Conservation (phyloP, 2,888 invertebrate species). For the Heteromyza rotundicornis region DNA sequence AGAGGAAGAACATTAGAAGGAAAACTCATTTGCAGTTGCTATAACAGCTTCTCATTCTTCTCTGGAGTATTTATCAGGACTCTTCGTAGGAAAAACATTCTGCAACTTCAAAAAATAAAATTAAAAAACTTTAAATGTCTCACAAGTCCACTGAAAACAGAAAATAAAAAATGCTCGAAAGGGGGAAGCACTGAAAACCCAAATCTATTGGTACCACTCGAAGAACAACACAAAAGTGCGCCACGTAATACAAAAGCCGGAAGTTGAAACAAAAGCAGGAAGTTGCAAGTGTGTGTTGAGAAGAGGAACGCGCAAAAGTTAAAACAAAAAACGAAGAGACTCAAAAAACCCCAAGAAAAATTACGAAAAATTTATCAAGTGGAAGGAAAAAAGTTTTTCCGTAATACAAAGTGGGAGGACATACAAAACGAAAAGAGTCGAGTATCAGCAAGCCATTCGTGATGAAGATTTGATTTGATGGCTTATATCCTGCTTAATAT, state of each 20-base stretch:
- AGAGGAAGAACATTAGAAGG: no score
- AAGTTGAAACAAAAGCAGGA: constrained; percentile 16
- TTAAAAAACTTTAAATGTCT: constrained; percentile 37
- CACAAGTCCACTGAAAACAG: constrained; percentile 21
- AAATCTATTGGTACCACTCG: constrained; percentile 21
- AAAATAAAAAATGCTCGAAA: background rate
- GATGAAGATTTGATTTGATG: constrained; percentile 48
- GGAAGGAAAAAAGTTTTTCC: constrained; percentile 3
- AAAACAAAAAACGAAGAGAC: background rate
- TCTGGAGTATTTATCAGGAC: background rate
- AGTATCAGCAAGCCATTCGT: constrained; percentile 43
- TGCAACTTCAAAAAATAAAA: constrained; percentile 2
- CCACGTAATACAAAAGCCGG: constrained; percentile 4
- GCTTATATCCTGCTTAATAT: no score
- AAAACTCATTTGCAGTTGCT: background rate
- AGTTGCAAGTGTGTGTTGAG: no score
- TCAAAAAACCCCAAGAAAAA: constrained; percentile 7
- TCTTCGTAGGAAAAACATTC: constrained; percentile 8
- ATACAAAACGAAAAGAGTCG: background rate
- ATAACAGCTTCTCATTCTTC: background rate
- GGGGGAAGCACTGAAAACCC: background rate
- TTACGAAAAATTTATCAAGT: constrained; percentile 18
- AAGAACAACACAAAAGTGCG: constrained; percentile 22
- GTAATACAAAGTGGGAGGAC: background rate
- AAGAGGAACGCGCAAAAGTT: background rate